Conservation (phyloP, 2,113 vertebrate genomes). For the Cochlearius cochlearius region DNA sequence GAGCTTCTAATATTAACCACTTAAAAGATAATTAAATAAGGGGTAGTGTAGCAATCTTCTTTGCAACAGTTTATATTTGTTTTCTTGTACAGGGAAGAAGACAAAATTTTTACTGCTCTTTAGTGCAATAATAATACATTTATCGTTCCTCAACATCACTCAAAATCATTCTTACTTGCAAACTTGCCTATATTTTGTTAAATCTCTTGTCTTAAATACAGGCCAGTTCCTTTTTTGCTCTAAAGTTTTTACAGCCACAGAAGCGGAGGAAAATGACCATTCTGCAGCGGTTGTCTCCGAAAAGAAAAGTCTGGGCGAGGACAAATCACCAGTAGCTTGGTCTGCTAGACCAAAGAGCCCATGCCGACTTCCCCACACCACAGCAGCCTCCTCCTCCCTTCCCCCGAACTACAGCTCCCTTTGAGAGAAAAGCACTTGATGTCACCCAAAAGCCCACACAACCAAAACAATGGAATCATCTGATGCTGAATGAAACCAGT, state of each 20-base stretch:
- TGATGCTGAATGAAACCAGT: conserved; percentile 9
- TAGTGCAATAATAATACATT: not conserved
- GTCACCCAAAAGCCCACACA: not conserved
- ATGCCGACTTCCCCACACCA: not conserved
- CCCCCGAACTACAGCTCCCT: not conserved
- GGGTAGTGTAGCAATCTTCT: not conserved
- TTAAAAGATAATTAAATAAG: not conserved
- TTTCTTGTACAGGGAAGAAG: not conserved
- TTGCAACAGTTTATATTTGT: not conserved
- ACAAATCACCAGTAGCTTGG: not conserved
- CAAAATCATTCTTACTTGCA: not conserved
- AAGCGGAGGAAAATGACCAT: not conserved
- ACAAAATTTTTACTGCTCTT: not conserved
- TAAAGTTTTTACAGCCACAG: not conserved
- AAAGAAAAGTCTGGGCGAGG: not conserved
- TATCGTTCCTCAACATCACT: not conserved
- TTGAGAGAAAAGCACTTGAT: not conserved
- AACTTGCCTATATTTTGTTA: not conserved
- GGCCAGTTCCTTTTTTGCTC: not conserved
- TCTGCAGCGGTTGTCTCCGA: not conserved
- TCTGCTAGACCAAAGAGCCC: not conserved
- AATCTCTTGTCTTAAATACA: not conserved
- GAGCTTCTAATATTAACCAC: not conserved
- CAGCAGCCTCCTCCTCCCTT: not conserved
- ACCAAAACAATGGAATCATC: conserved; percentile 21